A percentile compares a stretch with the other conserved stretches of the same genome.
These are phyloP conservation scores for Cheirogaleus major DNA, from an alignment of 2,797 vertebrate species.

Conservation along the genomic window DNA sequence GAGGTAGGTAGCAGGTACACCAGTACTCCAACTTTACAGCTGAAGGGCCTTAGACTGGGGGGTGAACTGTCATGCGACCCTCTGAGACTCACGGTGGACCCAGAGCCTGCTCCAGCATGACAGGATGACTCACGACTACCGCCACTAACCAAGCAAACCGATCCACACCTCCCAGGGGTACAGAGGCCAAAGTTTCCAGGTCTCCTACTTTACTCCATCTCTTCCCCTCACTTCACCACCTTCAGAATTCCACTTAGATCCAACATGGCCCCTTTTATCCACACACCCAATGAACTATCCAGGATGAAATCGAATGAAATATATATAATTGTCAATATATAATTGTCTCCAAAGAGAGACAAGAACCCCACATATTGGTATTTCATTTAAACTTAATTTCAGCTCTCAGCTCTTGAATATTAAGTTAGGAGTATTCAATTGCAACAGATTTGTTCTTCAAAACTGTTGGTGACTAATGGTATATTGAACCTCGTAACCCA, in stretches of 20 bases:
- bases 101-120: neutral
- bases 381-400: neutral
- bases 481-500: neutral
- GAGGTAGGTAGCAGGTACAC: neutral
- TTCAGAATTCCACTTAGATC: neutral
- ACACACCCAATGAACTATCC: neutral
- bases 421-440: neutral
- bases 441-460: neutral
- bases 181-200: neutral
- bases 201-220: neutral
- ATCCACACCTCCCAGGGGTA: neutral
- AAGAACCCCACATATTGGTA: neutral
- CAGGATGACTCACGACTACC: neutral
- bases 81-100: neutral
- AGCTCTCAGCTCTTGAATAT: neutral
- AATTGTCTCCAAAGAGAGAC: neutral
- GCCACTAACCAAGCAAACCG: neutral
- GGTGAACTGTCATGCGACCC: neutral
- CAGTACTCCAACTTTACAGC: neutral
- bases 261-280: neutral
- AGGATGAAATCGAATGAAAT: neutral
- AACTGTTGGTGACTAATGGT: neutral
- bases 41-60: neutral
- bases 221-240: neutral
- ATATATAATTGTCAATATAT: too few relatives aligned